Conservation (phyloP, 2,797 vertebrate genomes). For the Crossoptilon crossoptilon region DNA sequence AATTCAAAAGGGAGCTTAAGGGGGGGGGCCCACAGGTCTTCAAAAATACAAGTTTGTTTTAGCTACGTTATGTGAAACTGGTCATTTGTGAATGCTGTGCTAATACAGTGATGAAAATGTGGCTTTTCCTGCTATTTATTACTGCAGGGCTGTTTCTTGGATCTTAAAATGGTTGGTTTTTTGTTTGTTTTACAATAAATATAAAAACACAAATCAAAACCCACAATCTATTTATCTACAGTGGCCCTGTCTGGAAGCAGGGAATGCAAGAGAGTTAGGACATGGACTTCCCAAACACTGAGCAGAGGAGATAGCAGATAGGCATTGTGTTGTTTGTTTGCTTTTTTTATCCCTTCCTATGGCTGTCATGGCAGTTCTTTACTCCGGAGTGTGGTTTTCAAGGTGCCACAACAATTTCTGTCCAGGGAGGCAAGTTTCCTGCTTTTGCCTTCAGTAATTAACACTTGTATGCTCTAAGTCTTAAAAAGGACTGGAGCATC, state of each 20-base stretch:
- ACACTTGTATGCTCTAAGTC: fast-evolving
- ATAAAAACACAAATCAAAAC: not conserved
- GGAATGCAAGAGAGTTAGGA: not conserved
- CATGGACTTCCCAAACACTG: not conserved
- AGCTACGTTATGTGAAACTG: not conserved
- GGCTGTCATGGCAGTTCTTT: not conserved
- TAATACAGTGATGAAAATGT: not conserved
- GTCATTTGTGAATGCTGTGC: not conserved
- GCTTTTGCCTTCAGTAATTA: not conserved
- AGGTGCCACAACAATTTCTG: not conserved
- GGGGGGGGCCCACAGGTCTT: not conserved
- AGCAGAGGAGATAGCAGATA: not conserved
- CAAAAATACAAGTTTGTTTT: not conserved
- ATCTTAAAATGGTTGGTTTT: not conserved
- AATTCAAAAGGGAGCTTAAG: not conserved
- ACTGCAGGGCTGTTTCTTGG: not conserved
- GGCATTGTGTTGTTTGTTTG: not conserved
- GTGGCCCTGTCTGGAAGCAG: not conserved
- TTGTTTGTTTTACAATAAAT: not conserved
- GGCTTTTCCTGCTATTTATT: not conserved
- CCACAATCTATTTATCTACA: not conserved
- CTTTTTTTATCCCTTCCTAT: not conserved
- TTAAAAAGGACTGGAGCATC: not conserved
- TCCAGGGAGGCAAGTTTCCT: not conserved
- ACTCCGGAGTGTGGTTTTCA: not conserved